Conservation (phyloP, 2,797 vertebrate species). For the Mormyrops boulengeri region DNA sequence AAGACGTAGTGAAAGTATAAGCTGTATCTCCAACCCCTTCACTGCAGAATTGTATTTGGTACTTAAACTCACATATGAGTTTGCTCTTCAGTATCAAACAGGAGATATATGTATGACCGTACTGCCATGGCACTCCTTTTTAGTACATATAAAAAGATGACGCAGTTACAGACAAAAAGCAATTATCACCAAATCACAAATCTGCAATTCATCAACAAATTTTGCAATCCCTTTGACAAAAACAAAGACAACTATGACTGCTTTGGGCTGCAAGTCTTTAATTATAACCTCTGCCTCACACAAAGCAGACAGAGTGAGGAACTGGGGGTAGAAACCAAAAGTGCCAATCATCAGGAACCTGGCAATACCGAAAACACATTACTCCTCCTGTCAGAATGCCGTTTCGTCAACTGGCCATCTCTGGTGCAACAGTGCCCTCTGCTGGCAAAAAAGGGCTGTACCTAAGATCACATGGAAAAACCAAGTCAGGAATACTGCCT, state of each 20-base stretch:
- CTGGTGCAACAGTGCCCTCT: slow-evolving; percentile 39
- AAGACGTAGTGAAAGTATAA: neutral
- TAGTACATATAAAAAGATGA: neutral
- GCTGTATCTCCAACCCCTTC: neutral
- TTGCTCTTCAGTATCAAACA: neutral
- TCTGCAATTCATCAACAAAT: neutral
- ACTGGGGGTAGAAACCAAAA: neutral
- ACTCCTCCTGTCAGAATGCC: slow-evolving; percentile 9
- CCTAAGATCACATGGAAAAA: neutral
- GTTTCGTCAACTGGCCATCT: neutral
- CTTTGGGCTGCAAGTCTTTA: neutral
- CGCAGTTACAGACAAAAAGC: neutral
- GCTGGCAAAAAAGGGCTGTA: neutral
- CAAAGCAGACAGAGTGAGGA: neutral
- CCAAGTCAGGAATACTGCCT: neutral
- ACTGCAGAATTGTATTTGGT: neutral
- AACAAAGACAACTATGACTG: slow-evolving; percentile 8
- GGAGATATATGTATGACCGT: neutral
- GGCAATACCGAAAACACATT: neutral
- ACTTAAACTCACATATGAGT: neutral
- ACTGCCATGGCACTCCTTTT: neutral
- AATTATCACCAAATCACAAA: neutral
- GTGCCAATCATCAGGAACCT: slow-evolving; percentile 19
- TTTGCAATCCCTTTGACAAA: neutral
- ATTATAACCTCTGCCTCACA: slow-evolving; percentile 12